These are phyloP conservation scores for Cladorhizidae sp. DNA, from an alignment of 37 sponge, comb jelly and placozoan genomes.

Conservation along the genomic window DNA sequence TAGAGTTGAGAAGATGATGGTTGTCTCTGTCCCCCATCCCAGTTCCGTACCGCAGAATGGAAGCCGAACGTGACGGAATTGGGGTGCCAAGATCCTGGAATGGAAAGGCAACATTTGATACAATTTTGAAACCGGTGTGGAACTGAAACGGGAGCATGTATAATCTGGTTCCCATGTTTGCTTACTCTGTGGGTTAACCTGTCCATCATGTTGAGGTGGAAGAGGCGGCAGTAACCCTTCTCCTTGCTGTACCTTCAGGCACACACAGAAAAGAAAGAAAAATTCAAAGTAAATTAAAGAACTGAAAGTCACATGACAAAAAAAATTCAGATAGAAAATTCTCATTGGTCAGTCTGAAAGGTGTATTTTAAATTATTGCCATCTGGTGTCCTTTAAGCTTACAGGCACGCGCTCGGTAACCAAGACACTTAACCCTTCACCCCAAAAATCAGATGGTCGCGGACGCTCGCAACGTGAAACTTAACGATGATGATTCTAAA, in stretches of 20 bases:
- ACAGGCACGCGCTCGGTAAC: no score
- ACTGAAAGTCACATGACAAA: no score
- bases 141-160: not conserved
- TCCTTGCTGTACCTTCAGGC: not conserved
- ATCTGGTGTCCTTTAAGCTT: no score
- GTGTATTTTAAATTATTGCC: no score
- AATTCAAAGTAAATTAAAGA: no score
- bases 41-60: not conserved
- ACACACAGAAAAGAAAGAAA: no score
- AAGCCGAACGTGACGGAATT: not conserved
- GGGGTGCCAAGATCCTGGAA: not conserved
- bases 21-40: not conserved
- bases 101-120: not conserved
- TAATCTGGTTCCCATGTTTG: not conserved
- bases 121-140: not conserved
- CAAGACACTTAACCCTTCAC: no score
- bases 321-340: no score
- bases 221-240: not conserved
- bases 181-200: not conserved
- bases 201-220: not conserved
- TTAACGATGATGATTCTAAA: no score
- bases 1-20: not conserved
- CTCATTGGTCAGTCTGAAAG: no score
- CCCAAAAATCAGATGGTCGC: no score
- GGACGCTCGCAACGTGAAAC: no score